A percentile compares a stretch with the other conserved stretches of the same genome.
Conservation (phyloP, 2,113 vertebrate genomes). For the Theropithecus gelada region DNA sequence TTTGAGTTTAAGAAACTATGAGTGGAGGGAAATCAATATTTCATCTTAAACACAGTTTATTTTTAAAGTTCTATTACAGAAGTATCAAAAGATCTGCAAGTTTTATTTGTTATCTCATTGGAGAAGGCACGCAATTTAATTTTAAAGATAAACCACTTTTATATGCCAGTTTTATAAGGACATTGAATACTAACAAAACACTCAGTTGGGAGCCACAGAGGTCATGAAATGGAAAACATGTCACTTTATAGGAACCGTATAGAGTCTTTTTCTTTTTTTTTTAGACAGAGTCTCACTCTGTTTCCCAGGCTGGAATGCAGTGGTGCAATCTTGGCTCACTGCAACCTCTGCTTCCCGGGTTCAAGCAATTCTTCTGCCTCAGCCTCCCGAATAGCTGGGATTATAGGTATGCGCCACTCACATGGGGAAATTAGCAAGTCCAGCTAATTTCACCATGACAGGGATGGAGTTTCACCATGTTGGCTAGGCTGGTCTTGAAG, state of each 20-base stretch:
- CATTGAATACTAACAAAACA: not conserved
- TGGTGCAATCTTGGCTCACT: too few species aligned
- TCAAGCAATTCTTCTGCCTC: too few species aligned
- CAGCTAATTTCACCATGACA: too few species aligned
- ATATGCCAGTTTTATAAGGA: conserved; percentile 12
- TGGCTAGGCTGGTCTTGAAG: not conserved
- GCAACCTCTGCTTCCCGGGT: too few species aligned
- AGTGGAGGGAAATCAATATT: not conserved
- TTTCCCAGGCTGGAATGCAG: too few species aligned
- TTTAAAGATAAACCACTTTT: not conserved
- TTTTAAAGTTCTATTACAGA: conserved; percentile 34
- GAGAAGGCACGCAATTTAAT: not conserved
- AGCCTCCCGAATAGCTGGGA: too few species aligned
- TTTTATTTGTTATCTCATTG: not conserved
- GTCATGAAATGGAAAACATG: not conserved
- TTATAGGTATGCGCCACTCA: too few species aligned
- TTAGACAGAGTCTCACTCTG: too few species aligned
- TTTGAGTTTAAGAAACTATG: not conserved
- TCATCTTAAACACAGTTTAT: not conserved
- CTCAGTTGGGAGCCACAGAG: too few species aligned
- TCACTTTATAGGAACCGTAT: not conserved
- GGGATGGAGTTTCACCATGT: not conserved
- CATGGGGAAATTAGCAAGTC: too few species aligned
- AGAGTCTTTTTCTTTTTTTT: not conserved
- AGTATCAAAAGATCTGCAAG: not conserved